Percentiles rank a stretch among this genome's conserved stretches.
Evolutionary conservation across 2,113 vertebrate genomes (phyloP).

Genomic region (Prochilodus magdalenae): DNA sequence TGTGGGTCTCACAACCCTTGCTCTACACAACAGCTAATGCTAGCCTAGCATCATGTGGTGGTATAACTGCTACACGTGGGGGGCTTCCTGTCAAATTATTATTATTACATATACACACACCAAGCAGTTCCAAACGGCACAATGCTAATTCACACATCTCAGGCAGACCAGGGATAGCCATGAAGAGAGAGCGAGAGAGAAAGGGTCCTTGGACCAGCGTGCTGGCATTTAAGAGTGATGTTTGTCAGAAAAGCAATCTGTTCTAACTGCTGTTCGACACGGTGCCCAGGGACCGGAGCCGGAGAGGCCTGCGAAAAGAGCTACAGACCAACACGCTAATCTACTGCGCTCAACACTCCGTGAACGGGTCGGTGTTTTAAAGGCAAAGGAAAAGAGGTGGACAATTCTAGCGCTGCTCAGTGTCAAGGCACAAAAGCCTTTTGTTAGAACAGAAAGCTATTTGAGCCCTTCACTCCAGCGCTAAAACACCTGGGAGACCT

Average conservation of each 20-base stretch:
- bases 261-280: slow-evolving; percentile 39
- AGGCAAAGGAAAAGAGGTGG: background rate
- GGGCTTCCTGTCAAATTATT: too few species aligned
- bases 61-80: too few species aligned
- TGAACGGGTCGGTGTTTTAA: slow-evolving; percentile 1
- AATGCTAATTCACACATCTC: background rate
- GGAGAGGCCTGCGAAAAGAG: slow-evolving; percentile 13
- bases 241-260: slow-evolving; percentile 48
- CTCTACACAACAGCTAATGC: too few species aligned
- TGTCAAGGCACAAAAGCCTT: background rate
- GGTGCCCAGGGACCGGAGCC: background rate
- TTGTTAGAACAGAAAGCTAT: slow-evolving; percentile 15
- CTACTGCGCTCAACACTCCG: background rate
- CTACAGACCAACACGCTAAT: slow-evolving; percentile 28
- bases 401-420: background rate
- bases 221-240: slow-evolving; percentile 23
- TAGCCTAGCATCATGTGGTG: too few species aligned
- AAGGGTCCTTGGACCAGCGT: background rate
- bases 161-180: background rate
- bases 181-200: background rate
- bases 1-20: too few species aligned
- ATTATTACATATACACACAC: too few species aligned
- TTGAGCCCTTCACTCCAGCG: background rate
- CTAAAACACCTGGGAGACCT: background rate
- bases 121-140: background rate